Percentiles rank a stretch among this genome's conserved stretches.
Evolutionary conservation across 2,113 vertebrate species (phyloP).

Genomic region (Zosterops borbonicus): DNA sequence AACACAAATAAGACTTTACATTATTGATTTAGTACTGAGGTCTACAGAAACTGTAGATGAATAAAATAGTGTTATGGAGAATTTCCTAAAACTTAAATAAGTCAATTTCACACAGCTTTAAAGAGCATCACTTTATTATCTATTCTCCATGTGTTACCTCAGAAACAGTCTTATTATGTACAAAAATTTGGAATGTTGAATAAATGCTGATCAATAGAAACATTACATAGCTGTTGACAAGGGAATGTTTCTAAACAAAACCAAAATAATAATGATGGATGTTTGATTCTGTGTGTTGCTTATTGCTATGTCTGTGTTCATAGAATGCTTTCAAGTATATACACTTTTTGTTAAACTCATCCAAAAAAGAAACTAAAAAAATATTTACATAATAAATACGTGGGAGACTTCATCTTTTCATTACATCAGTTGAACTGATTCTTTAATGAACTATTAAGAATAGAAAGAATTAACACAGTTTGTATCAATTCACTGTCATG

Average conservation of each 20-base stretch:
- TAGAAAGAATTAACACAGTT: conserved; percentile 28
- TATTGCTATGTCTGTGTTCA: conserved; percentile 88
- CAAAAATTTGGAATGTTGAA: conserved; percentile 94
- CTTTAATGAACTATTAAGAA: conserved; percentile 59
- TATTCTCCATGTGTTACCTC: conserved; percentile 87
- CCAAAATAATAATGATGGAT: conserved; percentile 71
- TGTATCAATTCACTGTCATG: conserved; percentile 24
- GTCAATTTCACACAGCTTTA: conserved; percentile 69
- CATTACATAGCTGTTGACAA: conserved; percentile 76
- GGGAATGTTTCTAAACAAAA: conserved; percentile 76
- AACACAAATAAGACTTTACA: neutral
- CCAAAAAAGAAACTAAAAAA: conserved; percentile 74
- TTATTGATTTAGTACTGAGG: neutral
- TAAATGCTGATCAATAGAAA: conserved; percentile 83
- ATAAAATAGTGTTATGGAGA: neutral
- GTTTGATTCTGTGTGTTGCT: conserved; percentile 80
- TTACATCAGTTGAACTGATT: conserved; percentile 63
- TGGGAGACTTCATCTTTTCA: conserved; percentile 67
- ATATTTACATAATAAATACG: conserved; percentile 81
- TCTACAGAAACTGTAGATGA: neutral
- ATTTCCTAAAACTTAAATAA: conserved; percentile 47
- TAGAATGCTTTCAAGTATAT: conserved; percentile 83
- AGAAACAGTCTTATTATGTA: conserved; percentile 90
- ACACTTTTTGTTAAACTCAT: conserved; percentile 74
- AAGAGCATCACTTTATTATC: conserved; percentile 92